Evolutionary conservation across 2,113 vertebrate genomes (phyloP).

Genomic region (Calonectris borealis): DNA sequence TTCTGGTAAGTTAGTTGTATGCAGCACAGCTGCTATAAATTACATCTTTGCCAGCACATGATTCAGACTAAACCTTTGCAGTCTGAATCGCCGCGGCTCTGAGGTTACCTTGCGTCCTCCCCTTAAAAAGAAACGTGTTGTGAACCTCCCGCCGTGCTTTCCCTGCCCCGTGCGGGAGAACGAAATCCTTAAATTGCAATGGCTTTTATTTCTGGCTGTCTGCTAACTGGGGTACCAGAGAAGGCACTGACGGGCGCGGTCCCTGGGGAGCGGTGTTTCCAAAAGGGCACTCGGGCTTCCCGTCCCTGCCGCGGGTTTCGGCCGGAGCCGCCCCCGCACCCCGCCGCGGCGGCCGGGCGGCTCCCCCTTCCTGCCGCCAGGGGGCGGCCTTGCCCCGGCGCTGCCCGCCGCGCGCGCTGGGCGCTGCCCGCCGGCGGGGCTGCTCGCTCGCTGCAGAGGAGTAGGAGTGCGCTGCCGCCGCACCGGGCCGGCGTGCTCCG

Average conservation of each 20-base stretch:
- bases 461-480: neutral
- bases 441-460: no score
- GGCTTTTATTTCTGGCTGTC: neutral
- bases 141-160: neutral
- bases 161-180: neutral
- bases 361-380: neutral
- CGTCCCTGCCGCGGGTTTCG: neutral
- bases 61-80: no score
- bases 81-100: neutral
- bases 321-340: no score
- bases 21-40: neutral
- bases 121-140: neutral
- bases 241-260: accelerated
- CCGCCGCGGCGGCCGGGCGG: no score
- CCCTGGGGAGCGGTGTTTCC: neutral
- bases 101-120: neutral
- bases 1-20: neutral
- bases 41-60: neutral
- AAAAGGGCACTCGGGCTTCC: accelerated
- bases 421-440: no score
- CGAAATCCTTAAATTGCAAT: accelerated
- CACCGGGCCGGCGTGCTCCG: accelerated
- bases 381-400: neutral
- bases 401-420: no score
- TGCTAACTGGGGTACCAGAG: accelerated